A percentile compares a stretch with the other conserved stretches of the same genome.
phyloP scores from a whole-genome alignment of 2,113 vertebrate genomes.

The Arizona elegans region DNA sequence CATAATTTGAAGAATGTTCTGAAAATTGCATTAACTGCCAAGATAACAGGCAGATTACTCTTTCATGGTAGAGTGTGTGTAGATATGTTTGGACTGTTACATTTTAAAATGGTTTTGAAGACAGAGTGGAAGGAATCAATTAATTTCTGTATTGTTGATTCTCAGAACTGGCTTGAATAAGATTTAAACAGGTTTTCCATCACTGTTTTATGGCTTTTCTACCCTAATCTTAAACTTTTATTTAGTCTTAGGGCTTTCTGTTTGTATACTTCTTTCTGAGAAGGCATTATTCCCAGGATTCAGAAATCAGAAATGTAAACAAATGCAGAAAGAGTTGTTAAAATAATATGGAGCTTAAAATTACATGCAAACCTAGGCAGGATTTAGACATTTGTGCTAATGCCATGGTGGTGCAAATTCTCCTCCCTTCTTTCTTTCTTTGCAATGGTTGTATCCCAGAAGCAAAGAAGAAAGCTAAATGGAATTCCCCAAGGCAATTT shows the following conservation, averaged over 20 bases:
- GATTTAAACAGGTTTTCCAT: not conserved
- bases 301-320: not conserved
- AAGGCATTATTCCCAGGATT: not conserved
- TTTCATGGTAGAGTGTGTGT: not conserved
- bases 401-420: not conserved
- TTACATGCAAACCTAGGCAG: not conserved
- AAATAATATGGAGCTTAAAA: not conserved
- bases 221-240: not conserved
- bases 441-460: not conserved
- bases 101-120: not conserved
- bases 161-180: not conserved
- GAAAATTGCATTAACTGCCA: not conserved
- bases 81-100: constrained; percentile 17
- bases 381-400: not conserved
- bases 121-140: not conserved
- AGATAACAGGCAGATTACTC: constrained; percentile 10
- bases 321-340: not conserved
- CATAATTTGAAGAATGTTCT: constrained; percentile 17
- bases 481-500: not conserved
- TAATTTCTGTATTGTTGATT: constrained; percentile 1
- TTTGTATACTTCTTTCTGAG: not conserved
- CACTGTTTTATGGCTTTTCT: not conserved
- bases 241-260: not conserved
- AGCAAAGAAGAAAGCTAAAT: not conserved
- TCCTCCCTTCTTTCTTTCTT: not conserved